Conservation (phyloP, 2,113 vertebrate species). For the Myiopsitta monachus region DNA sequence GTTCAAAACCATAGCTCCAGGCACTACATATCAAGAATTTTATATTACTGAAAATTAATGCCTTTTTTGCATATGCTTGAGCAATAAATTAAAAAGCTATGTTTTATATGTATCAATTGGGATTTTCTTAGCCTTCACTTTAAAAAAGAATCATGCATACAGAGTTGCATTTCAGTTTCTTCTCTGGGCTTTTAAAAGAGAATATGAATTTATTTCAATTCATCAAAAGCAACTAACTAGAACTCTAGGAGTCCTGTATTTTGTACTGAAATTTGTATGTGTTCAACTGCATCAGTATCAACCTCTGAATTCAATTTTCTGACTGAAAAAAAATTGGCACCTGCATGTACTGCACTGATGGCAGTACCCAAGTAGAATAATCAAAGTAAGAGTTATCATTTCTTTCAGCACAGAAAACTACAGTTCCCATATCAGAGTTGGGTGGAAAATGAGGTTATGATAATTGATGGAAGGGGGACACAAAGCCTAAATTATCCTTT, state of each 20-base stretch:
- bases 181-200: conserved; percentile 41
- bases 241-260: neutral
- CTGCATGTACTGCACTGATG: neutral
- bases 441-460: neutral
- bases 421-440: neutral
- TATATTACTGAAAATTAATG: conserved; percentile 59
- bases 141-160: conserved; percentile 29
- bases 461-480: neutral
- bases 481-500: neutral
- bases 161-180: conserved; percentile 26
- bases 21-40: conserved; percentile 11
- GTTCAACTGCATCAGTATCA: conserved; percentile 20
- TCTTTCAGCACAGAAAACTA: neutral
- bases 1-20: conserved; percentile 54
- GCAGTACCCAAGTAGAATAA: neutral
- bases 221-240: conserved; percentile 45
- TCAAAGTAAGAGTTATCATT: neutral
- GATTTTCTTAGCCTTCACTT: conserved; percentile 53
- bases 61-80: conserved; percentile 57
- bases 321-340: neutral
- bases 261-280: conserved; percentile 35
- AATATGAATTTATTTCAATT: conserved; percentile 58
- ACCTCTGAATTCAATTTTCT: neutral
- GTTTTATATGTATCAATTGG: conserved; percentile 30
- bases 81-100: conserved; percentile 58